Base-by-base conservation (phyloP, 2,113 vertebrate genomes). In the Thalassoma bifasciatum region DNA sequence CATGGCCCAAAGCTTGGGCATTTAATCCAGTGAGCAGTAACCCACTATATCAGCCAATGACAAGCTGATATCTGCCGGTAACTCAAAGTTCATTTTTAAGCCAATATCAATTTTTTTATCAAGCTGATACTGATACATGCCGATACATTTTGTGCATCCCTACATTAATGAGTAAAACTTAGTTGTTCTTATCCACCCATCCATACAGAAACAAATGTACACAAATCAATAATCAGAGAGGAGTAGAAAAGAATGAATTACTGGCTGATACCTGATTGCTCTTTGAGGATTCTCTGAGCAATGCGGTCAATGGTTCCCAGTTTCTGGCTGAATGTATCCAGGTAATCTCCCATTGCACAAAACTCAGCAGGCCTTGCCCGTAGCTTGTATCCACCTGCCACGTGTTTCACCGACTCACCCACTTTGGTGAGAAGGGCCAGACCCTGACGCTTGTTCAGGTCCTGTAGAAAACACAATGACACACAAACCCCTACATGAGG, bases 221-320 rank as follows among this genome's bases (percentile, higher is more conserved):
- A 50, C 12, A 19, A 6, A 6, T 4, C 30, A 30, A 30, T 4
- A 30, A 30, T 30, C 30, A 30, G 30, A 30, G 17, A 10, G n/a
- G n/a, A 30, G 30, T 3, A 30, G 3, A 30, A 30, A 30, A 30
- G n/a, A n/a, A 44, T 11, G n/a, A n/a, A 30, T 3, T 30, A 6
- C 6, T 30, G 86, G 92, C 89, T 12, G 22, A 2, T 86, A 99
- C 98, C 98, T 84, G 97, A 81, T 89, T 99, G 96, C 71, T 99
- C 98, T 77, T 97, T 98, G 83, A 99, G 96, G 89, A 99, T 99
- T 69, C 98, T 94, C 85, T 99, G 98, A 73, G 97, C 95, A 89
- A 99, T 99, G 80, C 98, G 95, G 79, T 99, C 98, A 24, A 99
- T 96, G 69, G 98, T 99, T 69, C 98, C 98, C 80, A 99, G 94